Evolutionary conservation across 1,140 invertebrate genomes (phyloP).

Genomic region (Cotesia chilonis): DNA sequence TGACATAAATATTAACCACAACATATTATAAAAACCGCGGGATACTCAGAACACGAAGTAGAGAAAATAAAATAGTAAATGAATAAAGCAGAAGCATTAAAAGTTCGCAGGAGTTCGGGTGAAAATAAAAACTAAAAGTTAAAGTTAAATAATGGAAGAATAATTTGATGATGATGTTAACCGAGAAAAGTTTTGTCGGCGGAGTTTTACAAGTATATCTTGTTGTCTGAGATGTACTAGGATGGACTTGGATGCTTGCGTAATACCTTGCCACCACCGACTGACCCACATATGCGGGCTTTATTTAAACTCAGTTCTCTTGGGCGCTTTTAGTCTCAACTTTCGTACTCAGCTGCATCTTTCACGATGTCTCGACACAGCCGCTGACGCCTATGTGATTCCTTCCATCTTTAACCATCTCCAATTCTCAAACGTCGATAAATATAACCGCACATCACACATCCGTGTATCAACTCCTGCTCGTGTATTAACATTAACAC

Average conservation of each 20-base stretch:
- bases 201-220: too few species aligned
- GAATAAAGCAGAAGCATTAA: too few species aligned
- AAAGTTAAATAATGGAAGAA: too few species aligned
- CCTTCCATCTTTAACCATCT: conserved; percentile 33
- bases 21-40: too few species aligned
- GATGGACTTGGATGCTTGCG: conserved; percentile 23
- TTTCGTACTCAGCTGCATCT: conserved; percentile 42
- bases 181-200: too few species aligned
- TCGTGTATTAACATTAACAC: neutral
- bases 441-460: conserved; percentile 15
- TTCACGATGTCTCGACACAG: conserved; percentile 1
- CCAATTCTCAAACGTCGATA: conserved; percentile 33
- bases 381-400: conserved; percentile 3
- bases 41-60: too few species aligned
- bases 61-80: too few species aligned
- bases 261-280: conserved; percentile 47
- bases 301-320: conserved; percentile 65
- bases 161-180: too few species aligned
- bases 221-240: too few species aligned
- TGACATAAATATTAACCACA: too few species aligned
- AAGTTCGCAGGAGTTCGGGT: too few species aligned
- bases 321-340: conserved; percentile 60
- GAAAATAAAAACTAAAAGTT: too few species aligned
- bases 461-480: conserved; percentile 9
- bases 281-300: conserved; percentile 65